Evolutionary conservation across 2,888 invertebrate genomes (phyloP).

Genomic region (Tribolium freemani): DNA sequence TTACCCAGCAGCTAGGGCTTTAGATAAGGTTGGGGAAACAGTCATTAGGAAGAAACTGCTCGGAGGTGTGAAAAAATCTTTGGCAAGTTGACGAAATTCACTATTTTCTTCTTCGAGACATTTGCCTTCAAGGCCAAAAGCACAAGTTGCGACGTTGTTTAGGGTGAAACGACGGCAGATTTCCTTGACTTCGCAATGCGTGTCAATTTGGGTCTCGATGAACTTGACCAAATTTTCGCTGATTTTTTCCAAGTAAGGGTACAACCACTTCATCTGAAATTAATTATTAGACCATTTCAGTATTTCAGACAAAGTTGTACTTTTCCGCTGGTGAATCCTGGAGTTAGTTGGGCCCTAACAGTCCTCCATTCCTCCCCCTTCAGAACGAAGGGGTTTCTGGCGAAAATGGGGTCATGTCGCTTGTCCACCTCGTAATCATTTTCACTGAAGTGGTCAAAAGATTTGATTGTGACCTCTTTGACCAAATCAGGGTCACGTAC

Average conservation of each 20-base stretch:
- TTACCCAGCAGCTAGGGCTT: constrained; percentile 47
- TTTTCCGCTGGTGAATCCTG: constrained; percentile 69
- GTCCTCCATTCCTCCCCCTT: constrained; percentile 70
- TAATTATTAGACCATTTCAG: too few relatives aligned
- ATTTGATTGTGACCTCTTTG: constrained; percentile 60
- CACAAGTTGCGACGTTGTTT: constrained; percentile 68
- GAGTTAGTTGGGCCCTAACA: constrained; percentile 68
- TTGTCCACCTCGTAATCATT: constrained; percentile 65
- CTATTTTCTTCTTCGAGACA: constrained; percentile 60
- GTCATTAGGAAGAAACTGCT: constrained; percentile 22
- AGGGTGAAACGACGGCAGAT: constrained; percentile 56
- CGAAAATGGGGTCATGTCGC: constrained; percentile 68
- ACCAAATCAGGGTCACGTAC: constrained; percentile 63
- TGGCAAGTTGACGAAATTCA: constrained; percentile 54
- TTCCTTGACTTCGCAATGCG: constrained; percentile 65
- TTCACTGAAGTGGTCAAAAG: constrained; percentile 63
- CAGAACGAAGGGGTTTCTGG: constrained; percentile 68
- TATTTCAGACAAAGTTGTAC: too few relatives aligned
- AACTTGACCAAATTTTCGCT: constrained; percentile 65
- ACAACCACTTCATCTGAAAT: constrained; percentile 64
- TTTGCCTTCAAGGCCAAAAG: constrained; percentile 67
- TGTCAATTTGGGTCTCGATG: constrained; percentile 55
- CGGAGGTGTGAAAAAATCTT: constrained; percentile 46
- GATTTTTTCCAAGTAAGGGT: constrained; percentile 68
- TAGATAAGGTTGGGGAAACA: constrained; percentile 38